phyloP scores from a whole-genome alignment of 2,888 invertebrate genomes.

The Dicyrtoma fusca region DNA sequence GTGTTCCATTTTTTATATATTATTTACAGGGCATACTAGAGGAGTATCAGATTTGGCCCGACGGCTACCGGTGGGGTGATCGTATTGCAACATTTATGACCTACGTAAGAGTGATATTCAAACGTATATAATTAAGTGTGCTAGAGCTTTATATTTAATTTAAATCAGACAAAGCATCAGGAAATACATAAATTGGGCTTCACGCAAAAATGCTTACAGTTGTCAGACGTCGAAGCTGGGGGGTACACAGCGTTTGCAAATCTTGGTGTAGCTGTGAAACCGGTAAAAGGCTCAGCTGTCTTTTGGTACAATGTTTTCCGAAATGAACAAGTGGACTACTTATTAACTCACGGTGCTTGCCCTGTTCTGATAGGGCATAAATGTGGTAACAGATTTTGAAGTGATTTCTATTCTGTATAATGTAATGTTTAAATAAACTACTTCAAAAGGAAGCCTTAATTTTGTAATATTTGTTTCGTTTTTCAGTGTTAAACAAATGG shows the following conservation, averaged over 20 bases:
- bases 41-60: too few relatives aligned
- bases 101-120: conserved; percentile 39
- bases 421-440: too few relatives aligned
- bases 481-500: conserved; percentile 40
- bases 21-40: too few relatives aligned
- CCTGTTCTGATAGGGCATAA: conserved; percentile 57
- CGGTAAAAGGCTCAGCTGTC: conserved; percentile 60
- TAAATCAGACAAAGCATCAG: too few relatives aligned
- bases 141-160: too few relatives aligned
- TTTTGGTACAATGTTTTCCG: conserved; percentile 61
- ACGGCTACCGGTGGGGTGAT: conserved; percentile 32
- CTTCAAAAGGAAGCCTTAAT: too few relatives aligned
- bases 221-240: conserved; percentile 10
- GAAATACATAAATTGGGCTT: too few relatives aligned
- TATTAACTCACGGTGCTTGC: conserved; percentile 59
- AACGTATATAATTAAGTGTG: neutral
- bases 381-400: conserved; percentile 58
- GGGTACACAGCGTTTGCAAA: conserved; percentile 6
- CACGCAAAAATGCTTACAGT: neutral
- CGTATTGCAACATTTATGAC: conserved; percentile 54
- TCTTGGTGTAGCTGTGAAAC: conserved; percentile 49
- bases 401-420: too few relatives aligned
- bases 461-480: too few relatives aligned
- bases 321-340: conserved; percentile 59
- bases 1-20: too few relatives aligned